These are phyloP conservation scores for Acanthoscelides obtectus DNA, from an alignment of 2,888 invertebrate species.

Conservation along the genomic window DNA sequence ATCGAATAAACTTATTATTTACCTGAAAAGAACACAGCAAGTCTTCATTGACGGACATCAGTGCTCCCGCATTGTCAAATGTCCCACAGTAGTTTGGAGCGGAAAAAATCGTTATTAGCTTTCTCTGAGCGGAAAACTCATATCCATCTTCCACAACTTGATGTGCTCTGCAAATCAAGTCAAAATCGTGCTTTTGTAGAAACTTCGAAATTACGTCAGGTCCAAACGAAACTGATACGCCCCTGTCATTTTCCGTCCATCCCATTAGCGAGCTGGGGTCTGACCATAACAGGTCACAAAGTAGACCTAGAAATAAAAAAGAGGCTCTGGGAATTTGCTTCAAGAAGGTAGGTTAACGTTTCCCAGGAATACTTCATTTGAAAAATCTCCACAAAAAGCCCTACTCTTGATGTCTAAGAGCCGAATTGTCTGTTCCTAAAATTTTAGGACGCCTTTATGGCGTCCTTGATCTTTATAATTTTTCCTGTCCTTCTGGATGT, in stretches of 20 bases:
- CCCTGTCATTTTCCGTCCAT: slow-evolving; percentile 37
- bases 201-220: slow-evolving; percentile 36
- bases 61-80: slow-evolving; percentile 40
- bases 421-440: too few species aligned
- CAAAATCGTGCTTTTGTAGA: slow-evolving; percentile 36
- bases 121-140: slow-evolving; percentile 38
- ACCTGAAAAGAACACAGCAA: slow-evolving; percentile 50
- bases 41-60: slow-evolving; percentile 34
- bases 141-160: slow-evolving; percentile 41
- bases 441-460: too few species aligned
- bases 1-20: slow-evolving; percentile 34
- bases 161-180: slow-evolving; percentile 38
- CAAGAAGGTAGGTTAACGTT: too few species aligned
- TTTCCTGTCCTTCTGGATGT: too few species aligned
- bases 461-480: too few species aligned
- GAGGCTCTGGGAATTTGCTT: too few species aligned
- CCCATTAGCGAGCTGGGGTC: slow-evolving; percentile 32
- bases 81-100: slow-evolving; percentile 41
- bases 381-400: too few species aligned
- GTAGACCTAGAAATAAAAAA: slow-evolving; percentile 25
- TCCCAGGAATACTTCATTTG: too few species aligned
- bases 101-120: slow-evolving; percentile 40
- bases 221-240: slow-evolving; percentile 38
- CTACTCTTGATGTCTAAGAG: too few species aligned
- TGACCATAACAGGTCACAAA: slow-evolving; percentile 40